Conservation (phyloP, 2,888 invertebrate genomes). For the Agelastica alni region DNA sequence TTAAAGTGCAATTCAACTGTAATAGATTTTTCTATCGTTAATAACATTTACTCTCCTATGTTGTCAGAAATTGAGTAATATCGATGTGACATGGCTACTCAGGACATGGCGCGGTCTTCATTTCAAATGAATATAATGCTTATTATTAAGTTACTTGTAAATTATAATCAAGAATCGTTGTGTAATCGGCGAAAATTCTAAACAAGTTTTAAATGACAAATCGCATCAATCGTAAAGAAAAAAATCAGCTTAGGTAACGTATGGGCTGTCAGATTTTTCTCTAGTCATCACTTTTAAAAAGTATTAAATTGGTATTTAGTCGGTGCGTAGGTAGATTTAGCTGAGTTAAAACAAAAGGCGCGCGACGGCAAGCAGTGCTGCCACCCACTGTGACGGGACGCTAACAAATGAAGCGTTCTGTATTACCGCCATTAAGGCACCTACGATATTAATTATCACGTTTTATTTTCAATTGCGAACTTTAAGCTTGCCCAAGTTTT, state of each 20-base stretch:
- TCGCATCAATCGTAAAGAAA: slow-evolving; percentile 1
- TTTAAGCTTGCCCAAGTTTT: no score
- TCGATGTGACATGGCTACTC: no score
- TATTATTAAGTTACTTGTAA: no score
- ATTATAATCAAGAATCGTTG: no score
- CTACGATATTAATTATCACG: slow-evolving; percentile 34
- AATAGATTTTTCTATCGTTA: no score
- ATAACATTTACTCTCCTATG: no score
- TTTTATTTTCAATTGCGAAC: slow-evolving; percentile 18
- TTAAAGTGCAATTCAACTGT: no score
- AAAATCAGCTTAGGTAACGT: slow-evolving; percentile 3
- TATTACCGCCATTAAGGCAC: slow-evolving; percentile 44
- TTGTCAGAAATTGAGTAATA: no score
- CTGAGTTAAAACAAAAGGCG: slow-evolving; percentile 43
- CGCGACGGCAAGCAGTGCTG: slow-evolving; percentile 38
- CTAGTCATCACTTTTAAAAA: slow-evolving; percentile 33
- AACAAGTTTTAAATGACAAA: not conserved
- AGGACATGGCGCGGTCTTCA: no score
- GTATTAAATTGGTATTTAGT: slow-evolving; percentile 37
- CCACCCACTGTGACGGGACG: slow-evolving; percentile 43
- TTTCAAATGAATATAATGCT: no score
- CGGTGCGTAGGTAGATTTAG: slow-evolving; percentile 42
- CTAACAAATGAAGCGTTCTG: slow-evolving; percentile 42
- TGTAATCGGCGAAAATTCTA: no score
- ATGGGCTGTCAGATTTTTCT: slow-evolving; percentile 29